Conservation (phyloP, 2,888 invertebrate genomes). For the Ditula angustiorana region DNA sequence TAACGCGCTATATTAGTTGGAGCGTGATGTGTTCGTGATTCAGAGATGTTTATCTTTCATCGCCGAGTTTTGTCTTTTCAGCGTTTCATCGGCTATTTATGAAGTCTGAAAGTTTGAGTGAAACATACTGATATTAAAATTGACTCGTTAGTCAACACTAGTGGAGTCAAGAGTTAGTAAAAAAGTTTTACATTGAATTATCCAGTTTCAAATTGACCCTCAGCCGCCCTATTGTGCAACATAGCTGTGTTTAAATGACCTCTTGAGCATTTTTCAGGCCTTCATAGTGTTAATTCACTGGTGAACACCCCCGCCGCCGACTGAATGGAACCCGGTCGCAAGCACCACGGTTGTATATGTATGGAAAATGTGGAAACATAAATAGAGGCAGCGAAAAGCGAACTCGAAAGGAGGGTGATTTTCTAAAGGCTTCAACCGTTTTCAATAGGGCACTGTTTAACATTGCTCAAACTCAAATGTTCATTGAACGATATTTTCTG, state of each 20-base stretch:
- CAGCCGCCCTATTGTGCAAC: background rate
- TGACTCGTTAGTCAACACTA: background rate
- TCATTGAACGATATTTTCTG: constrained; percentile 77
- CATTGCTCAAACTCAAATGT: constrained; percentile 58
- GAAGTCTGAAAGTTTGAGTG: background rate
- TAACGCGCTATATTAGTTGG: constrained; percentile 72
- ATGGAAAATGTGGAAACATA: constrained; percentile 81
- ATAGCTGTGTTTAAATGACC: constrained; percentile 40
- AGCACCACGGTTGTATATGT: constrained; percentile 67
- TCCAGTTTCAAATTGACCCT: too few relatives aligned
- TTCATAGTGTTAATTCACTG: constrained; percentile 77
- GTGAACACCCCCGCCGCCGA: constrained; percentile 68
- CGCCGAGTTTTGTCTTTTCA: constrained; percentile 29
- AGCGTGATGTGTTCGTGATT: constrained; percentile 59
- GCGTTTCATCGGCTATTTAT: constrained; percentile 16
- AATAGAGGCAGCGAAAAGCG: constrained; percentile 75
- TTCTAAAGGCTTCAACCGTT: constrained; percentile 78
- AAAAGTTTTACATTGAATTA: too few relatives aligned
- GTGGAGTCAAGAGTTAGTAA: background rate
- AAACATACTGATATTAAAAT: background rate
- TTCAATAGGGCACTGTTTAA: constrained; percentile 81
- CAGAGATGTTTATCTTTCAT: constrained; percentile 44
- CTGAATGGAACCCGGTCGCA: constrained; percentile 69
- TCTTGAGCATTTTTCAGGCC: constrained; percentile 50
- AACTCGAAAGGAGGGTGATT: constrained; percentile 79